These are phyloP conservation scores for Druon quercuslanigerum DNA, from an alignment of 1,140 invertebrate species.

Conservation along the genomic window DNA sequence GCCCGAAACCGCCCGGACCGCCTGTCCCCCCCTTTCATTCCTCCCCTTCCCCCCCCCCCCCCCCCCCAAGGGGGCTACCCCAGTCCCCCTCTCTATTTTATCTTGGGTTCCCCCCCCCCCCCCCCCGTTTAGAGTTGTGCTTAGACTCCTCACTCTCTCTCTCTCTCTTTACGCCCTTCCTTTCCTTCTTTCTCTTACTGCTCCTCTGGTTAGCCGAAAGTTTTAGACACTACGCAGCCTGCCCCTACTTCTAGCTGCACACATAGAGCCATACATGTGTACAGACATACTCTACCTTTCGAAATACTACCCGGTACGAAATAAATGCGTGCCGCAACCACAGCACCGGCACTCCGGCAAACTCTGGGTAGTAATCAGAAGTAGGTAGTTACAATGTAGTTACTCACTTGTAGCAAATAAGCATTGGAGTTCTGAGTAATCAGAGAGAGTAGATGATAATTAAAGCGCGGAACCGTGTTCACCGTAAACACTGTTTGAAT, in stretches of 20 bases:
- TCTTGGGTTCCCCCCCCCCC: no score
- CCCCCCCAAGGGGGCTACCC: no score
- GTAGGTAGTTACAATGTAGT: not conserved
- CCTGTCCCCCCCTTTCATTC: no score
- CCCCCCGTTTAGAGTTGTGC: not conserved
- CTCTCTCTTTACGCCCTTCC: conserved; percentile 29
- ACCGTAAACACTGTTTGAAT: no score
- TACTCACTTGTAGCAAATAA: no score
- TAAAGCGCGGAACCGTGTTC: no score
- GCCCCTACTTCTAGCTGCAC: not conserved
- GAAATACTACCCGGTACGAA: not conserved
- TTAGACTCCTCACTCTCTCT: conserved; percentile 31
- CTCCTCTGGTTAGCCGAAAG: not conserved
- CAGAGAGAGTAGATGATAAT: no score
- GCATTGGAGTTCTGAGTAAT: no score
- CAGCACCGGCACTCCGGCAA: not conserved
- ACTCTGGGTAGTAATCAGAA: conserved; percentile 30
- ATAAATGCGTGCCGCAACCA: conserved; percentile 21
- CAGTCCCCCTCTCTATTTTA: no score
- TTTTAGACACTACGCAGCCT: conserved; percentile 19
- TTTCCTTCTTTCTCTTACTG: not conserved
- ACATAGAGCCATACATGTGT: not conserved
- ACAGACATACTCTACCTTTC: no score
- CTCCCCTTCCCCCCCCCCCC: no score
- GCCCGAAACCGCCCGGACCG: no score